phyloP scores from a whole-genome alignment of 64 coral and sea anemone genomes.

The Catalaphyllia jardinei region DNA sequence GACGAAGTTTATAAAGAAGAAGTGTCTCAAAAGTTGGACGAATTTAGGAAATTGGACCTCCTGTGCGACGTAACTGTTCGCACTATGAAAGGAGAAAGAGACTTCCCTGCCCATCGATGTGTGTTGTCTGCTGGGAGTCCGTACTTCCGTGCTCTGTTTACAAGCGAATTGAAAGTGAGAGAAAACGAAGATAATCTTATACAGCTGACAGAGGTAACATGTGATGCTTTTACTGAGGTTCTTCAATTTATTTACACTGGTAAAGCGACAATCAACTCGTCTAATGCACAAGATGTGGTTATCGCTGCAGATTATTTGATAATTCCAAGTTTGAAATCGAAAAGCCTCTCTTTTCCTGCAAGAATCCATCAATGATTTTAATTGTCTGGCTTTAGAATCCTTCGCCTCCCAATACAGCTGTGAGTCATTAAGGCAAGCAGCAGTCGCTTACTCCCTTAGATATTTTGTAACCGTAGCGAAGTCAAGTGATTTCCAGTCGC shows the following conservation, averaged over 20 bases:
- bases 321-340: slow-evolving; percentile 55
- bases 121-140: slow-evolving; percentile 40
- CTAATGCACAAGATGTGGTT: slow-evolving; percentile 39
- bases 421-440: background rate
- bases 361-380: background rate
- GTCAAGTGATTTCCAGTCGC: slow-evolving; percentile 22
- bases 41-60: slow-evolving; percentile 10
- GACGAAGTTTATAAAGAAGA: background rate
- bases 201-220: slow-evolving; percentile 22
- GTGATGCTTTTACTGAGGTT: background rate
- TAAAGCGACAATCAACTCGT: slow-evolving; percentile 13
- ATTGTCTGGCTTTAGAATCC: slow-evolving; percentile 36
- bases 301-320: slow-evolving; percentile 50
- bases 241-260: slow-evolving; percentile 58
- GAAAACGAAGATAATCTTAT: slow-evolving; percentile 17
- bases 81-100: background rate
- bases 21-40: slow-evolving; percentile 7
- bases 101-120: slow-evolving; percentile 35
- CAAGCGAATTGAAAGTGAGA: slow-evolving; percentile 19
- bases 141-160: slow-evolving; percentile 51
- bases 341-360: slow-evolving; percentile 12
- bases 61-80: slow-evolving; percentile 51
- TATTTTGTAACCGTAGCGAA: slow-evolving; percentile 35
- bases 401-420: slow-evolving; percentile 53
- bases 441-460: background rate